A percentile compares a stretch with the other conserved stretches of the same genome.
Conservation (phyloP, 64 coral and sea anemone genomes). For the Montipora capricornis region DNA sequence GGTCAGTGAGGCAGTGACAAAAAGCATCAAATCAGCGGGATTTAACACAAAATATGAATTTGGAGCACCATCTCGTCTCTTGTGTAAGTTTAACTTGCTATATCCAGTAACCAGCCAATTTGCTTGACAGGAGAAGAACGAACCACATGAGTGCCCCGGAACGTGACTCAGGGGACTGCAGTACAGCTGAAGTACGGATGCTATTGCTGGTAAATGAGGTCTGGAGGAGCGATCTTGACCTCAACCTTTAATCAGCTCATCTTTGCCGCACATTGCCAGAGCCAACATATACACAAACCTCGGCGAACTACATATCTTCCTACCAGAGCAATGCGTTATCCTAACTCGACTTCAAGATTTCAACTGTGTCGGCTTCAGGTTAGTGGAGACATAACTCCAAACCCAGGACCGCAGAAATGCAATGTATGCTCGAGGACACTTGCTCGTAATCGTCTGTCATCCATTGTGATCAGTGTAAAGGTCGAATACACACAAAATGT, state of each 20-base stretch:
- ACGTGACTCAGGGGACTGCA: too few relatives aligned
- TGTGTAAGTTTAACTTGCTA: slow-evolving; percentile 5
- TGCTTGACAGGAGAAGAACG: too few relatives aligned
- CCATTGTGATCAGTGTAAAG: slow-evolving; percentile 60
- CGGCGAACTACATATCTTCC: not conserved
- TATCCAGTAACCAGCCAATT: too few relatives aligned
- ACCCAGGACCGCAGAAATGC: slow-evolving; percentile 63
- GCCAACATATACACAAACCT: not conserved
- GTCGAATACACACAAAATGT: slow-evolving; percentile 53
- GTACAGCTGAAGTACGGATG: too few relatives aligned
- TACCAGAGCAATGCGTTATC: slow-evolving; percentile 14
- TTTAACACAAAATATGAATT: slow-evolving; percentile 23
- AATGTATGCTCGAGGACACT: slow-evolving; percentile 43
- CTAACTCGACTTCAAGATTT: slow-evolving; percentile 53
- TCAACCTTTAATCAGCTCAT: not conserved
- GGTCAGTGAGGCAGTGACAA: not conserved
- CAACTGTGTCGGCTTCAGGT: slow-evolving; percentile 2
- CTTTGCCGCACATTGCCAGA: too few relatives aligned
- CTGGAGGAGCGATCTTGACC: too few relatives aligned
- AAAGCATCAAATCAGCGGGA: slow-evolving; percentile 5
- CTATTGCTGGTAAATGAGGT: too few relatives aligned
- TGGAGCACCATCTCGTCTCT: not conserved
- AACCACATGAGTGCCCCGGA: too few relatives aligned
- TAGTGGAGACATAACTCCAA: slow-evolving; percentile 46
- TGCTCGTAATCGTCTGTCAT: slow-evolving; percentile 45